Evolutionary conservation across 2,888 invertebrate genomes (phyloP), one percentile per base, ranked within the genome.

Genomic region (Nysson spinosus): DNA sequence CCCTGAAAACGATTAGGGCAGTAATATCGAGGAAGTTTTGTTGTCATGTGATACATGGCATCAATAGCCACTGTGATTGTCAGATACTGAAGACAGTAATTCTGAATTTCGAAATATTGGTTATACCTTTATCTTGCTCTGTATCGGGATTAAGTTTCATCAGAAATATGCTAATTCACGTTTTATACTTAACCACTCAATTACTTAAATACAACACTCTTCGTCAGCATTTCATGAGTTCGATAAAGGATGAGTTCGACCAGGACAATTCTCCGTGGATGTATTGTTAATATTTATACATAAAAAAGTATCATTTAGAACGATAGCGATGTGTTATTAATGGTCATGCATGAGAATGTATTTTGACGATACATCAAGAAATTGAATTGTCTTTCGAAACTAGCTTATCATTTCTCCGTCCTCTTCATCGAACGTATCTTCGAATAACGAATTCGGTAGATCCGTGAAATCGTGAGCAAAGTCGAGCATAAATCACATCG

Each of bases 371-470:
- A n/a, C n/a, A n/a, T n/a, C n/a, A n/a, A n/a, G n/a, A n/a, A n/a
- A 24, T 61, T 46, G 51, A 42, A 55, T 62, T 57, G 43, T 58
- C 44, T 47, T 65, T 46, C 35, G 49, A 69, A 50, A 62, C 52
- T 62, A 69, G 56, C 58, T 75, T 75, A 69, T 75, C 69, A 55
- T 75, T 75, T 75, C 58, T 75, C 75, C 75, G 75, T 75, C 75
- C 74, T 74, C 51, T 37, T 71, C 60, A 61, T 60, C 55, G 65
- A 69, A 62, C 66, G 51, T 47, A 37, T 51, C 64, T 35, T 11
- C 34, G 42, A n/a, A 28, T 20, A 14, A 17, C 16, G 35, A 46
- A 50, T 37, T 49, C 22, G 44, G 35, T 50, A n/a, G 35, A n/a
- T 24, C 16, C 49, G 37, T 26, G 46, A 28, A 17, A 32, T 19